These are phyloP conservation scores for Anastatus disparis DNA, from an alignment of 1,140 invertebrate species.

Conservation along the genomic window DNA sequence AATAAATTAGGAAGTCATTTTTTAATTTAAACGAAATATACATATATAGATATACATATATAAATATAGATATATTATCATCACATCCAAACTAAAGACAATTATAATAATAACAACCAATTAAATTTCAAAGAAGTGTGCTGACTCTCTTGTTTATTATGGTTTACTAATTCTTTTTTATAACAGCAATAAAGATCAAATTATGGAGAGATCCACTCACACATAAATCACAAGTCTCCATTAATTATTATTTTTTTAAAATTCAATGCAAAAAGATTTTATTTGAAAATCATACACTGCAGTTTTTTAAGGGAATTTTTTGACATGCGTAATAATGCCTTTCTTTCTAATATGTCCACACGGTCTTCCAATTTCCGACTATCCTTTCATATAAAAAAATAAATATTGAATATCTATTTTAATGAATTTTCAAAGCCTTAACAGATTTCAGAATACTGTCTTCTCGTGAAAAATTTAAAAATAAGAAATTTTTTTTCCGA, in stretches of 20 bases:
- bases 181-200: conserved; percentile 3
- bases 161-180: conserved; percentile 18
- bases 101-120: conserved; percentile 18
- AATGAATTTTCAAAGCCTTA: no score
- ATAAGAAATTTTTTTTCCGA: conserved; percentile 14
- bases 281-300: background rate
- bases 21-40: conserved; percentile 24
- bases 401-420: no score
- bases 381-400: conserved; percentile 11
- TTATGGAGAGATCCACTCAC: background rate
- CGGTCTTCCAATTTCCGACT: conserved; percentile 30
- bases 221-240: background rate
- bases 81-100: conserved; percentile 15
- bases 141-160: conserved; percentile 8
- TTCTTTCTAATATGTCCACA: conserved; percentile 12
- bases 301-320: conserved; percentile 1
- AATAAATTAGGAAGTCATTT: conserved; percentile 8
- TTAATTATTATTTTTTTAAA: no score
- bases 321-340: background rate
- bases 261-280: background rate
- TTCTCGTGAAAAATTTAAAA: background rate
- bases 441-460: background rate
- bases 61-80: conserved; percentile 36
- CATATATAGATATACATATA: conserved; percentile 44
- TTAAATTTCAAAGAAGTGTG: conserved; percentile 19